A percentile compares a stretch with the other conserved stretches of the same genome.
phyloP scores from a whole-genome alignment of 2,113 vertebrate species.

The Heterotilapia buettikoferi region DNA sequence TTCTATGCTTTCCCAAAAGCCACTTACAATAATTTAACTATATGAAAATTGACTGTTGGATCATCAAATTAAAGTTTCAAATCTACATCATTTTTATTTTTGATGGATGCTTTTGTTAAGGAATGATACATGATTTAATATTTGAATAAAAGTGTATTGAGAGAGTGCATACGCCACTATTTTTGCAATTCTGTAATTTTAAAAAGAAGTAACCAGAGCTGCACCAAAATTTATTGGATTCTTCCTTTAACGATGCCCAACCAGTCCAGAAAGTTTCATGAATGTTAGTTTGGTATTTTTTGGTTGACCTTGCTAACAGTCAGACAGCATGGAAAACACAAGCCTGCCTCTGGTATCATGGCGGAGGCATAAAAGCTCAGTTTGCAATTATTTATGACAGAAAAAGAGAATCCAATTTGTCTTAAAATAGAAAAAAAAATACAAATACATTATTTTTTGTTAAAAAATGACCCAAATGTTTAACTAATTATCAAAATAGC shows the following conservation, averaged over 20 bases:
- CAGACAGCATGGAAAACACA: not conserved
- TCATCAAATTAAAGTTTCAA: not conserved
- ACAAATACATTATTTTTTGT: not conserved
- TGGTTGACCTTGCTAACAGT: not conserved
- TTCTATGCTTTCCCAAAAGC: not conserved
- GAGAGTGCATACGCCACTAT: too few species aligned
- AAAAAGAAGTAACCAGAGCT: not conserved
- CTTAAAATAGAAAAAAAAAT: not conserved
- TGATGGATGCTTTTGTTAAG: not conserved
- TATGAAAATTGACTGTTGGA: not conserved
- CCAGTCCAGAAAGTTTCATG: not conserved
- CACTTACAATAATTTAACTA: not conserved
- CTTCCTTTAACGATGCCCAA: not conserved
- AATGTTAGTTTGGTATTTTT: not conserved
- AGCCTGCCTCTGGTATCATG: not conserved
- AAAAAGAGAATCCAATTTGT: not conserved
- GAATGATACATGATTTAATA: not conserved
- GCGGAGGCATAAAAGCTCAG: not conserved
- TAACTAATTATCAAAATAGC: not conserved
- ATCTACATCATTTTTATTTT: not conserved
- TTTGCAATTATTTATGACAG: not conserved
- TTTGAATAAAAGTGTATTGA: not conserved
- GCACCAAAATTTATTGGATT: not conserved
- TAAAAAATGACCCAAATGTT: not conserved
- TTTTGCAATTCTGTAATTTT: not conserved